A percentile compares a stretch with the other conserved stretches of the same genome.
Evolutionary conservation across 2,888 invertebrate species (phyloP).

Genomic region (Sesamia inferens): DNA sequence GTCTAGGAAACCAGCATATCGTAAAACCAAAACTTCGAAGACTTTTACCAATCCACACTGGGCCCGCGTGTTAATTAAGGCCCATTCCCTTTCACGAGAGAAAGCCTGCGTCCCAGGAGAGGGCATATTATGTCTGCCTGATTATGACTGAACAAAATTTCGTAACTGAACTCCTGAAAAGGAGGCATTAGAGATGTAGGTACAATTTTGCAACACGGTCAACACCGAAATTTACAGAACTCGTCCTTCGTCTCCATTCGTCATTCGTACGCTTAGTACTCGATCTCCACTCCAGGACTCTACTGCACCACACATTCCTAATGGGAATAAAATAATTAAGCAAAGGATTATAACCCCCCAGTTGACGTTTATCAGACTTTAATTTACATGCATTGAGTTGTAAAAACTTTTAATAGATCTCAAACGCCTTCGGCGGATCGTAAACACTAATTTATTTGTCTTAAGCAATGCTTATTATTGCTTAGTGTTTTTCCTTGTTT

Average conservation of each 20-base stretch:
- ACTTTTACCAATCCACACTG: no score
- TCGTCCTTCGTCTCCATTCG: neutral
- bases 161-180: neutral
- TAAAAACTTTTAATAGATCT: slow-evolving; percentile 49
- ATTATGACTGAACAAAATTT: neutral
- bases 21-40: no score
- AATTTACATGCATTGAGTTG: slow-evolving; percentile 47
- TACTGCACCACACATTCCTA: neutral
- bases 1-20: no score
- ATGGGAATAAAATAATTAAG: slow-evolving; percentile 13
- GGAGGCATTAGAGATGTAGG: no score
- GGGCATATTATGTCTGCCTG: no score
- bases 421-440: slow-evolving; percentile 55
- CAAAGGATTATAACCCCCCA: neutral
- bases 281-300: neutral
- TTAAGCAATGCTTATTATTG: slow-evolving; percentile 29
- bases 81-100: no score
- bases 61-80: no score
- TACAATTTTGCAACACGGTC: neutral
- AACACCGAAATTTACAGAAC: neutral
- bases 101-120: no score
- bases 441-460: slow-evolving; percentile 56
- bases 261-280: no score
- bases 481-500: slow-evolving; percentile 22
- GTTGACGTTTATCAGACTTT: slow-evolving; percentile 39